Base-by-base conservation (phyloP, 2,888 invertebrate genomes). In the Apodemia hepburni region DNA sequence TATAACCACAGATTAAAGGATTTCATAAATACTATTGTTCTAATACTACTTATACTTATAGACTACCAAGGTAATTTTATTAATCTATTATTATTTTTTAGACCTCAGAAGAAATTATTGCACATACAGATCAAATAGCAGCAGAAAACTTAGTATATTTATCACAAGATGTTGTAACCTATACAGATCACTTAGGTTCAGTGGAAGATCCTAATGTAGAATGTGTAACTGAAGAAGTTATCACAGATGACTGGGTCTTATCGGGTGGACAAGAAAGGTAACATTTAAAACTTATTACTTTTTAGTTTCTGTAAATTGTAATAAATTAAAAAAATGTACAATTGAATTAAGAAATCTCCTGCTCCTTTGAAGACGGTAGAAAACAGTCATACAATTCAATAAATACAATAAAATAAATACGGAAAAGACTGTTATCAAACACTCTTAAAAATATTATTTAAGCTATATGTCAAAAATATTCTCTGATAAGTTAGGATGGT, bases 241-340 rank as follows among this genome's bases (percentile, higher is more conserved):
- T 97, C 17, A 95, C 96, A 0, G 96, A 96, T 75, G 95, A 95
- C 73, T 97, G 96, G 96, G 95, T 94, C 58, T 92, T 94, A 73
- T 91, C 93, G 64, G 95, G 94, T 64, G 95, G 95, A 1, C 95
- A 95, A 71, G 95, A 95, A 74, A 93, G 95, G 95, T 95, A 80
- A 81, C 3, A 1, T 22, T 61, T 29, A 27, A n/a, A 18, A 47
- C 11, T 47, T 11, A n/a, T 42, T 59, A 1, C 8, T 12, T 7
- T 42, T 1, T 9, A 22, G 0, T 33, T 35, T 45, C 11, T 35
- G 27, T 15, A 8, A 5, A 22, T 42, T 54, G 8, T 4, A n/a
- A 47, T 5, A 58, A 42, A 38, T 12, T 29, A 60, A 42, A 42
- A 42, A 6, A 5, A 15, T 15, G 5, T 5, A 22, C 22, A 22